Conservation (phyloP, 2,888 invertebrate species). For the Erebia palarica region DNA sequence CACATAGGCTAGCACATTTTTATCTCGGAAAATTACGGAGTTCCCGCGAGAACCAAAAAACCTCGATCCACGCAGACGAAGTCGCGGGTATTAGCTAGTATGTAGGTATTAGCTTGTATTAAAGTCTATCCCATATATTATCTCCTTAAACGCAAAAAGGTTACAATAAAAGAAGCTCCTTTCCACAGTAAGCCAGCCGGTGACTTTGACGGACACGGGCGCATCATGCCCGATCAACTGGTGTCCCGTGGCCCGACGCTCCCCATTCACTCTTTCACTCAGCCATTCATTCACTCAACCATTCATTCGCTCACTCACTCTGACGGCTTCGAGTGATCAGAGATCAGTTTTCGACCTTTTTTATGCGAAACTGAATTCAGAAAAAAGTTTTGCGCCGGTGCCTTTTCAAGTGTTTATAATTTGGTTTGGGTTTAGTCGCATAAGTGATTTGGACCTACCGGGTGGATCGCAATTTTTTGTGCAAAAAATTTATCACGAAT, state of each 20-base stretch:
- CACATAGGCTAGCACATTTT: no score
- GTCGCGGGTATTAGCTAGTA: no score
- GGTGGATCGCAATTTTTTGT: slow-evolving; percentile 4
- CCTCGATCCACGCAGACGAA: no score
- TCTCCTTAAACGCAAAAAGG: not conserved
- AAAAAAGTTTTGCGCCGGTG: slow-evolving; percentile 38
- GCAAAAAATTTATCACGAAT: not conserved
- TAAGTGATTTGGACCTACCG: slow-evolving; percentile 35
- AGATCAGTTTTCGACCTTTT: slow-evolving; percentile 68
- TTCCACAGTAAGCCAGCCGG: slow-evolving; percentile 57
- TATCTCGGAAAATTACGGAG: no score
- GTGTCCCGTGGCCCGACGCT: slow-evolving; percentile 61
- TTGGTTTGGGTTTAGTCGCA: slow-evolving; percentile 31
- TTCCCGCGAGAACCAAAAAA: no score
- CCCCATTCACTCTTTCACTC: slow-evolving; percentile 54
- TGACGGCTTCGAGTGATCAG: slow-evolving; percentile 76
- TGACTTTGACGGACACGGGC: slow-evolving; percentile 71
- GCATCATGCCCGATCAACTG: slow-evolving; percentile 79
- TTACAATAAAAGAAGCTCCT: slow-evolving; percentile 41
- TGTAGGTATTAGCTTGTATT: no score
- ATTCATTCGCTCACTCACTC: slow-evolving; percentile 64
- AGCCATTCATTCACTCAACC: slow-evolving; percentile 67
- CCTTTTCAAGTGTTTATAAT: slow-evolving; percentile 41
- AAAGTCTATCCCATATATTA: no score
- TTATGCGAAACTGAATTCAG: slow-evolving; percentile 43